Evolutionary conservation across 2,113 vertebrate species (phyloP).

Genomic region (Recurvirostra avosetta): DNA sequence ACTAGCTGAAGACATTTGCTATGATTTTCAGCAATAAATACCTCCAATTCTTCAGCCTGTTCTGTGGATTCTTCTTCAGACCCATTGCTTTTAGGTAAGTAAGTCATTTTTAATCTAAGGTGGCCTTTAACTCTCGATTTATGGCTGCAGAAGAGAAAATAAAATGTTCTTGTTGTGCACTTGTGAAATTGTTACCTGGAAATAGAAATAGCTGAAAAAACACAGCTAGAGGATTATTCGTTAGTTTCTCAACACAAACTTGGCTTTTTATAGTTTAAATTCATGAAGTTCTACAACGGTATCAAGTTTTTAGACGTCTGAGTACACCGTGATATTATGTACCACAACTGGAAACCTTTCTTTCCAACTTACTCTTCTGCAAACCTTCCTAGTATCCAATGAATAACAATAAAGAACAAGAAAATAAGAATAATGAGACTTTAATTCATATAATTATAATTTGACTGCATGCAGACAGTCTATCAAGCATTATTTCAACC

Average conservation of each 20-base stretch:
- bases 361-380: neutral
- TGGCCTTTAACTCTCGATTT: conserved; percentile 97
- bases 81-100: conserved; percentile 85
- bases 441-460: neutral
- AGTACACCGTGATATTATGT: neutral
- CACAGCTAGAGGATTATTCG: neutral
- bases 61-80: conserved; percentile 86
- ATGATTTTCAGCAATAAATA: neutral
- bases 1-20: neutral
- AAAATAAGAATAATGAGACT: neutral
- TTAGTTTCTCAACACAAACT: neutral
- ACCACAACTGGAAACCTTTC: neutral
- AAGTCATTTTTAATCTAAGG: conserved; percentile 98
- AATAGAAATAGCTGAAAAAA: neutral
- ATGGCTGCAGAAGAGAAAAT: conserved; percentile 77
- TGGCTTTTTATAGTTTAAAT: neutral
- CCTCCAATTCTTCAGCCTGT: conserved; percentile 87
- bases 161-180: neutral
- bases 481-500: neutral
- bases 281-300: neutral
- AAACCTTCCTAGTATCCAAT: neutral
- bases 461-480: neutral
- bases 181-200: neutral
- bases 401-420: neutral
- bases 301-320: neutral